Evolutionary conservation across 2,113 vertebrate species (phyloP), one percentile per base, ranked within the genome.

Genomic region (Vidua chalybeata): DNA sequence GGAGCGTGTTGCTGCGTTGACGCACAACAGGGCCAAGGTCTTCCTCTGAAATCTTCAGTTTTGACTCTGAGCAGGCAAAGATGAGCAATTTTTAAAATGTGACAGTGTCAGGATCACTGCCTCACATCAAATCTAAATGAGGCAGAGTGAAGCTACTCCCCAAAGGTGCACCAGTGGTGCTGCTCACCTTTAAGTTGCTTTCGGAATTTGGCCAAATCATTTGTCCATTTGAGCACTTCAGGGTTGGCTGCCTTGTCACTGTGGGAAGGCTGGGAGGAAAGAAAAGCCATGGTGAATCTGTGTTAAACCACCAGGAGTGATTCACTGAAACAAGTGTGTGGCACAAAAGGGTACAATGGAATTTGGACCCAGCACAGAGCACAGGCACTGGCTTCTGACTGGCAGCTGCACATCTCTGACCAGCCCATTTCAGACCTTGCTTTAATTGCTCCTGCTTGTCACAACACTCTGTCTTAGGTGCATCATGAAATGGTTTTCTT

Each of bases 1-100:
- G 99, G 67, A 99, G 98, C 0, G 99, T 99, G 96, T 99, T 99
- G 97, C 99, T 99, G 85, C 99, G 98, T 92, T 99, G 99, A 41
- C 99, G 98, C 83, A 98, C 98, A 90, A 98, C 97, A 30, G 99
- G 99, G 11, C 97, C 98, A 54, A 99, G 97, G 87, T 99, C 99
- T 51, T 99, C 99, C 82, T 99, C 99, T 0, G 99, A 99, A 87
- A 99, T 98, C 96, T 99, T 98, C 71, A 99, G 96, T 96, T 99
- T 99, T 67, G 98, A 97, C 69, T 99, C 99, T 99, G 81, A 55
- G 73, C 17, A 67, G 69, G 46, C 43, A 10, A 90, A 61, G 59
- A 73, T 39, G 19, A 64, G 3, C 15, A 27, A 39, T 45, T 78
- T 83, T 75, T 7, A 51, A 63, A 81, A 49, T 9, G 19, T 16